Conservation (phyloP, 2,113 vertebrate genomes). For the Dicaeum eximium region DNA sequence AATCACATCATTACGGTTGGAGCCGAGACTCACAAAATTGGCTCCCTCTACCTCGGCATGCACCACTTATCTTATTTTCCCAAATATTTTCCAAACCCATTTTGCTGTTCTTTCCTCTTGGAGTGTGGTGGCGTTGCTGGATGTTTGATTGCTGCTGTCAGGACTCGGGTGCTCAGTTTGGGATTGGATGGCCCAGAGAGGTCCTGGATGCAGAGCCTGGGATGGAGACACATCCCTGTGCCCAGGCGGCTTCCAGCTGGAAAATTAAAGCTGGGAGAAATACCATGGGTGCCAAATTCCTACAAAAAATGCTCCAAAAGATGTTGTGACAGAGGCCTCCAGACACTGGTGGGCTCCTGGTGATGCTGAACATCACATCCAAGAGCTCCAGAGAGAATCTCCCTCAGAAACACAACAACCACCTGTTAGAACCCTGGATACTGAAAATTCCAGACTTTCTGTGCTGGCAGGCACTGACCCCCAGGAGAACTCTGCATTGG, state of each 20-base stretch:
- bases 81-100: neutral
- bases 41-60: neutral
- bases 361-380: neutral
- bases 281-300: rapidly evolving
- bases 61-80: neutral
- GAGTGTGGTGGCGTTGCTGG: neutral
- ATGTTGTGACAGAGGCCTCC: rapidly evolving
- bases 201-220: neutral
- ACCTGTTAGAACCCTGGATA: too few species aligned
- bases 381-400: rapidly evolving
- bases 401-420: rapidly evolving
- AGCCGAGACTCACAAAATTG: constrained; percentile 25
- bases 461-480: too few species aligned
- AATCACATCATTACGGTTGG: constrained; percentile 56
- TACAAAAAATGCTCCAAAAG: neutral
- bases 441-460: too few species aligned
- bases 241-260: rapidly evolving
- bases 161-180: neutral
- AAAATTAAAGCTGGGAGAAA: neutral
- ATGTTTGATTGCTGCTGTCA: neutral
- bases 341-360: rapidly evolving
- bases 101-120: neutral
- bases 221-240: rapidly evolving
- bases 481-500: too few species aligned
- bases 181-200: neutral